Evolutionary conservation across 2,888 invertebrate species (phyloP).

Genomic region (Bedellia somnulentella): DNA sequence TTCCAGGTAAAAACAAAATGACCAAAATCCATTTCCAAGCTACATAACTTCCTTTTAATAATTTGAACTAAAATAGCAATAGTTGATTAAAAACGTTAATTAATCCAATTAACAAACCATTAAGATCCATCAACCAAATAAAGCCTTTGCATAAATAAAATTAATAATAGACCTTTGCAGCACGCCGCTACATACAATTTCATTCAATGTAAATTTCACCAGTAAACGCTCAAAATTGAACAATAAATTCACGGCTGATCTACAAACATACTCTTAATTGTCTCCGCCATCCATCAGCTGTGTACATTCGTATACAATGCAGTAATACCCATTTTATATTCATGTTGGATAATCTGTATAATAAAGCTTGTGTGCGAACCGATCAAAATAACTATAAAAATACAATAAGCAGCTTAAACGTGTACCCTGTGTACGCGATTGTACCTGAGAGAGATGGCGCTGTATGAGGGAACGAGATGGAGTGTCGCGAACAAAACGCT

Average conservation of each 20-base stretch:
- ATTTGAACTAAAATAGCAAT: too few species aligned
- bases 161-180: too few species aligned
- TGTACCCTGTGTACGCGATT: constrained; percentile 38
- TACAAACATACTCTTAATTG: constrained; percentile 32
- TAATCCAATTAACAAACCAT: too few species aligned
- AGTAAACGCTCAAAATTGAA: too few species aligned
- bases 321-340: constrained; percentile 43
- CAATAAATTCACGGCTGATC: constrained; percentile 31
- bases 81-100: too few species aligned
- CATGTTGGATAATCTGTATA: constrained; percentile 43
- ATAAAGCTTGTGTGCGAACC: constrained; percentile 36
- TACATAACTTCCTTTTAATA: too few species aligned
- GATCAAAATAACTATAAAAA: constrained; percentile 61
- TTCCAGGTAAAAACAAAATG: too few species aligned
- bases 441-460: constrained; percentile 18
- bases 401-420: constrained; percentile 56
- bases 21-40: too few species aligned
- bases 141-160: too few species aligned
- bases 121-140: too few species aligned
- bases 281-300: constrained; percentile 41
- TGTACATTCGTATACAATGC: constrained; percentile 40
- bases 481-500: constrained; percentile 9
- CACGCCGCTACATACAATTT: too few species aligned
- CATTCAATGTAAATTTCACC: too few species aligned
- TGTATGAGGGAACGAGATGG: constrained; percentile 10